A percentile compares a stretch with the other conserved stretches of the same genome.
These are phyloP conservation scores for Onthophagus sagittarius DNA, from an alignment of 2,888 invertebrate genomes.

Conservation along the genomic window DNA sequence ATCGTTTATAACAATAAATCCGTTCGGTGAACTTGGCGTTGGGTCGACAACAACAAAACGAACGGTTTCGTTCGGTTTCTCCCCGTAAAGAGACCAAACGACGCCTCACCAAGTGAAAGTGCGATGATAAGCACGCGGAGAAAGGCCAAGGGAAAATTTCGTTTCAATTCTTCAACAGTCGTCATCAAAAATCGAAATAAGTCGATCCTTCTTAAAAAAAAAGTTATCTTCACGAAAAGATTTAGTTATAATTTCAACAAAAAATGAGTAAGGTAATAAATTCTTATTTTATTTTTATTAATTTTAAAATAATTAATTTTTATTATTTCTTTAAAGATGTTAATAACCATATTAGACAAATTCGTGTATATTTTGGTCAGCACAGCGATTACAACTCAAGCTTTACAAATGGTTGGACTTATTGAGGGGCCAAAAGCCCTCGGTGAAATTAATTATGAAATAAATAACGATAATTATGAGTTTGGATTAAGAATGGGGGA, in stretches of 20 bases:
- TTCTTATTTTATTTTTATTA: background rate
- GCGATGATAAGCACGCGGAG: background rate
- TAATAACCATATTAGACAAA: constrained; percentile 43
- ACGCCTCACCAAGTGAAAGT: background rate
- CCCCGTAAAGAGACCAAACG: background rate
- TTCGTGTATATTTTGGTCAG: constrained; percentile 45
- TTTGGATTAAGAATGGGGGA: constrained; percentile 36
- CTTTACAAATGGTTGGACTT: constrained; percentile 45
- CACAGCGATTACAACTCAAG: constrained; percentile 43
- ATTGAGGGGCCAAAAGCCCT: constrained; percentile 41
- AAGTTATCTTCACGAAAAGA: background rate
- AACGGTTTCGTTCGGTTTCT: too few species aligned
- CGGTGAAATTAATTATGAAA: constrained; percentile 38
- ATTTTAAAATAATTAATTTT: constrained; percentile 6
- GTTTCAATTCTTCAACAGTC: background rate
- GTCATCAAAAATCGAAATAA: background rate
- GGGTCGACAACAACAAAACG: background rate
- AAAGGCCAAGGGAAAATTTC: background rate
- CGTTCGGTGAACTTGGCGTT: background rate
- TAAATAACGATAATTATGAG: constrained; percentile 40
- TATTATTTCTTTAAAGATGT: constrained; percentile 10
- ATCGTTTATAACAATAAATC: background rate
- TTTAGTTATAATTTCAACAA: background rate
- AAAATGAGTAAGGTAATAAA: constrained; percentile 15
- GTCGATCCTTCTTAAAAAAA: background rate